A percentile compares a stretch with the other conserved stretches of the same genome.
phyloP scores from a whole-genome alignment of 2,797 vertebrate genomes.

The Aulostomus chinensis region DNA sequence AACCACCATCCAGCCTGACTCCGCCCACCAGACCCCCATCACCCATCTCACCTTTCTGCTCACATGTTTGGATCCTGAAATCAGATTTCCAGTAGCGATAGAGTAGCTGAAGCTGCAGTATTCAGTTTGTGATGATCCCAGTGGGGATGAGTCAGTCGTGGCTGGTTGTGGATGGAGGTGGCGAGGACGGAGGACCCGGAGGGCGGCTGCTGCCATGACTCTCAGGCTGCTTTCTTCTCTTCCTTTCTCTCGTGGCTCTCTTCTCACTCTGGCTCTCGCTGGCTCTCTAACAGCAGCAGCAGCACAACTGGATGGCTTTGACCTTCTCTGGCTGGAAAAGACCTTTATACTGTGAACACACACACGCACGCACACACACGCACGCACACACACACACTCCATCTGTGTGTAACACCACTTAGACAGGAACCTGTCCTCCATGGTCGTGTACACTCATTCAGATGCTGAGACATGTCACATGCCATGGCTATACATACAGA shows the following conservation, averaged over 20 bases:
- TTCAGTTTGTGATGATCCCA: not conserved
- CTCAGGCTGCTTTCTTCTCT: slow-evolving; percentile 49
- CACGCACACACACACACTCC: no score
- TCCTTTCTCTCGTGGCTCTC: slow-evolving; percentile 46
- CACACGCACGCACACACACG: slow-evolving; percentile 6
- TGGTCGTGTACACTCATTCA: not conserved
- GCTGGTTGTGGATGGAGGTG: slow-evolving; percentile 23
- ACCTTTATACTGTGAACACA: slow-evolving; percentile 31
- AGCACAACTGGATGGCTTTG: slow-evolving; percentile 73
- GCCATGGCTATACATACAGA: no score
- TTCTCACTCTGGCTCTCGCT: slow-evolving; percentile 58
- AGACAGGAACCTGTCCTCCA: no score
- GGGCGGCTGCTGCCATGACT: slow-evolving; percentile 58
- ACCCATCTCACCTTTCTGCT: slow-evolving; percentile 31
- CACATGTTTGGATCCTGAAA: no score
- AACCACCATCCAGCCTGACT: slow-evolving; percentile 41
- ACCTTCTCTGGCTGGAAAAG: slow-evolving; percentile 63
- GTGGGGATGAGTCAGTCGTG: not conserved
- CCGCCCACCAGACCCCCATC: slow-evolving; percentile 25
- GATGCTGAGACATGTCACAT: no score
- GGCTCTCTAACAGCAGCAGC: slow-evolving; percentile 64
- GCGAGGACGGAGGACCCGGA: slow-evolving; percentile 49
- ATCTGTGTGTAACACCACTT: no score
- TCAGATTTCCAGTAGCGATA: no score
- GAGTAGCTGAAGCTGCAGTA: no score